These are phyloP conservation scores for Folsomia candida DNA, from an alignment of 2,888 invertebrate genomes.

Conservation along the genomic window DNA sequence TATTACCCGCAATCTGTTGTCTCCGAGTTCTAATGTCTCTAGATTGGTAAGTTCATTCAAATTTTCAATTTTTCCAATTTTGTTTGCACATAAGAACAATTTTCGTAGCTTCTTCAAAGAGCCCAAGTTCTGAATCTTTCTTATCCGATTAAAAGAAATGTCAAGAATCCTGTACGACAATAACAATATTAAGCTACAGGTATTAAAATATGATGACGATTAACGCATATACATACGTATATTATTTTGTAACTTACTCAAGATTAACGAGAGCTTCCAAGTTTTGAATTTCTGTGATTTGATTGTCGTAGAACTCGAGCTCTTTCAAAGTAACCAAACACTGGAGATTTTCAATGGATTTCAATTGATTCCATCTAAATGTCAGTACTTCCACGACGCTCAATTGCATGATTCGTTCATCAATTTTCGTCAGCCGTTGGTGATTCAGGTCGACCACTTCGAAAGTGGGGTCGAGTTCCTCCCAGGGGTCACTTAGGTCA, in stretches of 20 bases:
- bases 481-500: conserved; percentile 33
- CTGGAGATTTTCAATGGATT: conserved; percentile 83
- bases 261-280: conserved; percentile 81
- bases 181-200: conserved; percentile 2
- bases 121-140: conserved; percentile 78
- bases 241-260: too few relatives aligned
- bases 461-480: conserved; percentile 66
- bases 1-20: conserved; percentile 87
- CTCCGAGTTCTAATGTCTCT: conserved; percentile 86
- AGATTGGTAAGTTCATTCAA: conserved; percentile 74
- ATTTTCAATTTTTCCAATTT: conserved; percentile 82
- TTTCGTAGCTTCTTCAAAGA: conserved; percentile 73
- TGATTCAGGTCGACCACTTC: conserved; percentile 85
- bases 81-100: conserved; percentile 85
- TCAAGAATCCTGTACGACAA: conserved; percentile 73
- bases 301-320: conserved; percentile 95
- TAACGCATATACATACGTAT: conserved; percentile 47
- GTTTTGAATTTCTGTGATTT: conserved; percentile 87
- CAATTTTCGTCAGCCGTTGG: conserved; percentile 74
- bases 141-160: conserved; percentile 90
- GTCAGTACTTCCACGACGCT: conserved; percentile 74
- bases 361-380: conserved; percentile 92
- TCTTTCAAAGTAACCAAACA: conserved; percentile 75
- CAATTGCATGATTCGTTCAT: conserved; percentile 75
- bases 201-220: neutral